Evolutionary conservation across 2,888 invertebrate genomes (phyloP).

Genomic region (Caradrina clavipalpis): DNA sequence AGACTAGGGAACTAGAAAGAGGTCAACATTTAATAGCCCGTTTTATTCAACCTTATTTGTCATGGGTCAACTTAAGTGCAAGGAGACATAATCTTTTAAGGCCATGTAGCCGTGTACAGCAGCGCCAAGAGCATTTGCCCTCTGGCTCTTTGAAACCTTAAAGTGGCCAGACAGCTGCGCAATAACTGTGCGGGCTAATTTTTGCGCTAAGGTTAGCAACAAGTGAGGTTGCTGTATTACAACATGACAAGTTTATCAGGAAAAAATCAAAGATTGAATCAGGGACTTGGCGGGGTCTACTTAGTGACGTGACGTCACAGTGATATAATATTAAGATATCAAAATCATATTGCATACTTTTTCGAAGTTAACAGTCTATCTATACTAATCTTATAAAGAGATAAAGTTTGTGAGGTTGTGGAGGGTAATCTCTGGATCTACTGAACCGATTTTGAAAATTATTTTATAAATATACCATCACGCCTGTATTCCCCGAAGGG

Average conservation of each 20-base stretch:
- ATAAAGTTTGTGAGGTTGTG: no score
- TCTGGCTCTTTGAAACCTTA: constrained; percentile 38
- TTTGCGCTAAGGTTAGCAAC: constrained; percentile 33
- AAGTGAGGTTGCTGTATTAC: constrained; percentile 26
- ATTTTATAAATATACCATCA: no score
- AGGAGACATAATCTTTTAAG: constrained; percentile 31
- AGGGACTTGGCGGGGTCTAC: not conserved
- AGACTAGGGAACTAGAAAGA: not conserved
- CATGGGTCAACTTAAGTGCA: constrained; percentile 40
- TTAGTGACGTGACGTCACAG: no score
- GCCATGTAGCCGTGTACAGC: constrained; percentile 23
- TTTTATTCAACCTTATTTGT: constrained; percentile 24
- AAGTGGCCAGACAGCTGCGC: constrained; percentile 34
- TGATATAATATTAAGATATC: no score
- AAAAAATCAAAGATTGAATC: not conserved
- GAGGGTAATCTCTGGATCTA: no score
- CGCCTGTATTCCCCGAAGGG: no score
- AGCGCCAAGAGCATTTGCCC: constrained; percentile 44
- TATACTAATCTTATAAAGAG: no score
- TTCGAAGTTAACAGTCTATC: no score
- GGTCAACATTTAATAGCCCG: not conserved
- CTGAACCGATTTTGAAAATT: no score
- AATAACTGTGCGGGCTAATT: constrained; percentile 34
- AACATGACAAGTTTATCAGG: constrained; percentile 17
- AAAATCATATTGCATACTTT: no score